Conservation (phyloP, 1,140 invertebrate species). For the Brachionus rubens region DNA sequence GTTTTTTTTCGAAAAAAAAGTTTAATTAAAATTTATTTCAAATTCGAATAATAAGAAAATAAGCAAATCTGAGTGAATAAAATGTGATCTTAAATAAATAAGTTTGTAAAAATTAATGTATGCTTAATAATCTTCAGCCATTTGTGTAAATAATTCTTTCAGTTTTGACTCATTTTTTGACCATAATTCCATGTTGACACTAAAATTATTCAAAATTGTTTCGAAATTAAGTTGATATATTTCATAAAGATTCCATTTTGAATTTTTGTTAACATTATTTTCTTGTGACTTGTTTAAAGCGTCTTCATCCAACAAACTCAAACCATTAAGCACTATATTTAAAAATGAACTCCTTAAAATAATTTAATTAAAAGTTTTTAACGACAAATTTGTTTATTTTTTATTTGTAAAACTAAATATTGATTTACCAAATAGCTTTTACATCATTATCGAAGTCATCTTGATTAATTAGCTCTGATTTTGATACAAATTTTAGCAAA, state of each 20-base stretch:
- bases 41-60: too few relatives aligned
- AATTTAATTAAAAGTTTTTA: not conserved
- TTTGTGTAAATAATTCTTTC: not conserved
- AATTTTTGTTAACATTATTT: too few relatives aligned
- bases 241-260: conserved; percentile 17
- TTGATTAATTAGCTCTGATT: conserved; percentile 21
- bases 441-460: conserved; percentile 21
- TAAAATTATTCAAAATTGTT: not conserved
- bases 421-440: conserved; percentile 24
- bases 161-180: not conserved
- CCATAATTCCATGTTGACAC: conserved; percentile 12
- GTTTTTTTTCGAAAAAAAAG: too few relatives aligned
- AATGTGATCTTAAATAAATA: not conserved
- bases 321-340: conserved; percentile 23
- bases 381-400: not conserved
- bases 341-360: conserved; percentile 5
- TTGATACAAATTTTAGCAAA: conserved; percentile 31
- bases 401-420: not conserved
- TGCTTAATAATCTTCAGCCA: not conserved
- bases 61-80: too few relatives aligned
- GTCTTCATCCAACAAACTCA: not conserved
- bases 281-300: not conserved
- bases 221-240: not conserved
- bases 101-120: not conserved
- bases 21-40: too few relatives aligned